Conservation (phyloP, 2,797 vertebrate species). For the Kryptopterus vitreolus region DNA sequence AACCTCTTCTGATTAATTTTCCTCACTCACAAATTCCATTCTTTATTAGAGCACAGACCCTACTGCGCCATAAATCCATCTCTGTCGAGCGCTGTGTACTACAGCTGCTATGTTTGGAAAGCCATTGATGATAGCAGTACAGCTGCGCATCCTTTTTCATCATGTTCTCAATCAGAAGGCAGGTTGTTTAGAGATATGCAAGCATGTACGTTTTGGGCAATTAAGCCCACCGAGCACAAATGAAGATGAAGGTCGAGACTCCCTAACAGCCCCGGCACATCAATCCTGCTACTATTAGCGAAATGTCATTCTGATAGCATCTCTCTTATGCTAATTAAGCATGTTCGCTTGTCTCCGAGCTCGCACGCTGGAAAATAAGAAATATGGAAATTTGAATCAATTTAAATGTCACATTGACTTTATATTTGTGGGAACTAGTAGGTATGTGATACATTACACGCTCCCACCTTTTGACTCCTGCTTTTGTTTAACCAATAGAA, state of each 20-base stretch:
- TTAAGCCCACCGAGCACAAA: slow-evolving; percentile 60
- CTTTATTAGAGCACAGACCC: not conserved
- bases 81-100: slow-evolving; percentile 39
- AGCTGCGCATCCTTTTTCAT: slow-evolving; percentile 17
- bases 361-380: not conserved
- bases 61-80: slow-evolving; percentile 10
- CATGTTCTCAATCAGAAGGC: slow-evolving; percentile 58
- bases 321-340: slow-evolving; percentile 61
- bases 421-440: slow-evolving; percentile 8
- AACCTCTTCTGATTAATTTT: not conserved
- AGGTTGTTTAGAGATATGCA: slow-evolving; percentile 54
- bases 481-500: not conserved
- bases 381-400: slow-evolving; percentile 27
- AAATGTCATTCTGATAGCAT: slow-evolving; percentile 60
- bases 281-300: slow-evolving; percentile 64
- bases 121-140: slow-evolving; percentile 37
- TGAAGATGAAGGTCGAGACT: slow-evolving; percentile 48
- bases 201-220: slow-evolving; percentile 60
- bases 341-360: slow-evolving; percentile 37
- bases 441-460: not conserved
- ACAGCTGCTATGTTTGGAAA: slow-evolving; percentile 15
- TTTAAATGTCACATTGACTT: slow-evolving; percentile 26
- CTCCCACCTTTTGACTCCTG: not conserved
- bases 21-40: not conserved
- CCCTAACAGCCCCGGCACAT: slow-evolving; percentile 49